Percentiles rank a stretch among this genome's conserved stretches.
Conservation (phyloP, 2,113 vertebrate genomes). For the Plecturocebus donacophilus region DNA sequence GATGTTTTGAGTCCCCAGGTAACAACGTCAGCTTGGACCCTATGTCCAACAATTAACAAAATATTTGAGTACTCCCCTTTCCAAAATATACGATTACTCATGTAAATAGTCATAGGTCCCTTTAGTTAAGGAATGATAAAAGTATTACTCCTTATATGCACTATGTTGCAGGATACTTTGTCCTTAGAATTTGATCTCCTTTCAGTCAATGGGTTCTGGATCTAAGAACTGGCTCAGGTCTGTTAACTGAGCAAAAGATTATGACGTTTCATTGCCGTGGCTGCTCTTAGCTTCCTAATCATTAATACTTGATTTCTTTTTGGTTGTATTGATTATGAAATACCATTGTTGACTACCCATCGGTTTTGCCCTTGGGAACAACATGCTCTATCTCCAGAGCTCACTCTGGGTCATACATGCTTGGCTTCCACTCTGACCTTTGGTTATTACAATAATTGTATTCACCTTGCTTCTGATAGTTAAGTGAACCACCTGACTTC, state of each 20-base stretch:
- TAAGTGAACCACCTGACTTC: not conserved
- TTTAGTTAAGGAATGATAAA: not conserved
- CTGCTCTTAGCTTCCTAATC: not conserved
- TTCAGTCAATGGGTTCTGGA: not conserved
- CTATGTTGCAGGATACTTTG: not conserved
- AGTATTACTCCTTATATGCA: not conserved
- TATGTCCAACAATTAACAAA: not conserved
- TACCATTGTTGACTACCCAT: not conserved
- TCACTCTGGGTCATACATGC: not conserved
- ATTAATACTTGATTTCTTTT: not conserved
- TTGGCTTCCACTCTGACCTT: not conserved
- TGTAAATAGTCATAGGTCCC: not conserved
- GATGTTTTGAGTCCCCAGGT: not conserved
- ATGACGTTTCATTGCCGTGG: not conserved
- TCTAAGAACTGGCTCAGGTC: not conserved
- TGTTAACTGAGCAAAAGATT: not conserved
- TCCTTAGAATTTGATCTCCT: not conserved
- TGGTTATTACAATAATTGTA: not conserved
- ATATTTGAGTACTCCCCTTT: not conserved
- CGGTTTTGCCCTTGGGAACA: not conserved
- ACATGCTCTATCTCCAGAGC: not conserved
- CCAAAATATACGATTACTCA: not conserved
- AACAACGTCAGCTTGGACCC: not conserved
- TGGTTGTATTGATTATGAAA: not conserved
- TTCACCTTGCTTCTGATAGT: not conserved